A percentile compares a stretch with the other conserved stretches of the same genome.
Conservation (phyloP, 2,797 vertebrate species). For the Sebastes trivittatus region DNA sequence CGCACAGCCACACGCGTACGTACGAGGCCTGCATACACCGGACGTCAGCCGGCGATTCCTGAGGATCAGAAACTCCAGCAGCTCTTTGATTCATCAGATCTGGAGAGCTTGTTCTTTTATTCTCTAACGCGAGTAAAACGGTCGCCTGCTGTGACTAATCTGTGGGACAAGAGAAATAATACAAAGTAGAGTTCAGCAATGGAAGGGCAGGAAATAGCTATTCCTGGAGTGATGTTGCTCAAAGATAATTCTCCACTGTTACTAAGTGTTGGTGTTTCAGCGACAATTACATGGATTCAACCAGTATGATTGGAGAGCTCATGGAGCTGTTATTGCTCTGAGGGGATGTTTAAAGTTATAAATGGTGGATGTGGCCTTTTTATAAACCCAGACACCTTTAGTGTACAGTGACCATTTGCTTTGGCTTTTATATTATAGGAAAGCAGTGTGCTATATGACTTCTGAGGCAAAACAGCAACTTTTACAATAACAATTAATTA, state of each 20-base stretch:
- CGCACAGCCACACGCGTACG: not conserved
- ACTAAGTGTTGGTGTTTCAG: slow-evolving; percentile 18
- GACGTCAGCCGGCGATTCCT: not conserved
- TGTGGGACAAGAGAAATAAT: slow-evolving; percentile 24
- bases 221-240: slow-evolving; percentile 10
- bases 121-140: slow-evolving; percentile 32
- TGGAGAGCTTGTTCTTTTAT: slow-evolving; percentile 31
- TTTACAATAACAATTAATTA: not conserved
- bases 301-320: not conserved
- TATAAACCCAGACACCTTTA: not conserved
- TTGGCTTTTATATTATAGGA: not conserved
- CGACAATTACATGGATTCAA: not conserved
- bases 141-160: slow-evolving; percentile 59
- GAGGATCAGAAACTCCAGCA: slow-evolving; percentile 35
- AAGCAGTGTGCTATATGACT: not conserved
- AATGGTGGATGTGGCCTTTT: not conserved
- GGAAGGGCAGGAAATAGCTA: slow-evolving; percentile 16
- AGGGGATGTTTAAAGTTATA: not conserved
- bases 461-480: not conserved
- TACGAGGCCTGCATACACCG: not conserved
- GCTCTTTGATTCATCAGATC: slow-evolving; percentile 56
- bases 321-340: not conserved
- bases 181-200: slow-evolving; percentile 14
- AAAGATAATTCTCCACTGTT: slow-evolving; percentile 11
- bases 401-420: not conserved